Percentiles rank a stretch among this genome's conserved stretches.
Evolutionary conservation across 2,888 invertebrate genomes (phyloP).

Genomic region (Atrina japonica): DNA sequence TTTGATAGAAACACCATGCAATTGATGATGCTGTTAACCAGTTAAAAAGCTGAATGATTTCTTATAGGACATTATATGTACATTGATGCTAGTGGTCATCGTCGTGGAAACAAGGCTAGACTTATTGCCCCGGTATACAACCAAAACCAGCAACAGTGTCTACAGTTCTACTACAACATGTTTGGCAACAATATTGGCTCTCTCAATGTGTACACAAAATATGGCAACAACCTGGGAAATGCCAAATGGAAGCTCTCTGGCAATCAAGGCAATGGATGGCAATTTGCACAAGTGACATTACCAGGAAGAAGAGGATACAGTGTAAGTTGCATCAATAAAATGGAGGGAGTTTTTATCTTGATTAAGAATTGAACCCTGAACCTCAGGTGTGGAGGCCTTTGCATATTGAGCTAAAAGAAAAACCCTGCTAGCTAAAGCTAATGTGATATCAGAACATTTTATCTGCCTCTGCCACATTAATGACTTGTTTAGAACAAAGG

Average conservation of each 20-base stretch:
- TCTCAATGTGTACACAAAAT: constrained; percentile 62
- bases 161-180: constrained; percentile 76
- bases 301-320: constrained; percentile 30
- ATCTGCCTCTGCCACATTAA: too few species aligned
- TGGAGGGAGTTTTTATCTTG: neutral
- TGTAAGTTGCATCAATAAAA: constrained; percentile 7
- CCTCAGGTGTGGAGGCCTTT: too few species aligned
- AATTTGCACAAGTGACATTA: constrained; percentile 59
- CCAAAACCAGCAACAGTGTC: constrained; percentile 53
- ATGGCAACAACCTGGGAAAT: constrained; percentile 37
- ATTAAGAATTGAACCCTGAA: neutral
- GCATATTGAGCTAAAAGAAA: too few species aligned
- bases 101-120: constrained; percentile 54
- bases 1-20: too few species aligned
- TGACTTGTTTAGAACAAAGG: too few species aligned
- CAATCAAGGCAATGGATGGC: constrained; percentile 67
- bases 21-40: too few species aligned
- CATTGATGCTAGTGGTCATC: constrained; percentile 82
- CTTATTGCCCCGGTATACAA: constrained; percentile 58
- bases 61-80: constrained; percentile 81
- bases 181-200: constrained; percentile 65
- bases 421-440: too few species aligned
- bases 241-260: constrained; percentile 62
- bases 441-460: too few species aligned
- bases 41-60: too few species aligned